These are phyloP conservation scores for Eupithecia centaureata DNA, from an alignment of 2,888 invertebrate species.

Conservation along the genomic window DNA sequence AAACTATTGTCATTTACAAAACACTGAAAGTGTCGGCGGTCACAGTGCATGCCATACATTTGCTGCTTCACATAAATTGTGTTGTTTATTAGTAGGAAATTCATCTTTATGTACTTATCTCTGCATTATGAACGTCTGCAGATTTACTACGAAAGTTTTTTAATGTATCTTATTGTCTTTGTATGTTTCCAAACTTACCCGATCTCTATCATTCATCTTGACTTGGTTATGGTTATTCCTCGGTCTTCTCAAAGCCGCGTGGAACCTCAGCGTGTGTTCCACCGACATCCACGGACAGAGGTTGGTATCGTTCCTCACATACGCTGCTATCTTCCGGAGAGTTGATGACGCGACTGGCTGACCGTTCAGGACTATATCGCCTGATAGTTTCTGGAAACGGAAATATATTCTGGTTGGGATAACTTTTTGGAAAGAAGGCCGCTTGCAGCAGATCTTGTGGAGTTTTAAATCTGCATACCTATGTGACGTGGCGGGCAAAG, in stretches of 20 bases:
- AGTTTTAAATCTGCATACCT: no score
- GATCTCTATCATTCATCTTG: conserved; percentile 89
- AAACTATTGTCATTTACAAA: no score
- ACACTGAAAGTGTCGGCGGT: no score
- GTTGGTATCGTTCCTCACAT: conserved; percentile 89
- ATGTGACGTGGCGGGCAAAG: no score
- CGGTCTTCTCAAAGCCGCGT: conserved; percentile 89
- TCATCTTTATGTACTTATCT: no score
- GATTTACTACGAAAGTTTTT: no score
- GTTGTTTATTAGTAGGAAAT: no score
- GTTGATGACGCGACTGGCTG: conserved; percentile 89
- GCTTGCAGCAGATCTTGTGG: no score
- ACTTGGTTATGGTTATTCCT: conserved; percentile 84
- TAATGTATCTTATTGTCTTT: neutral
- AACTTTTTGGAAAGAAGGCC: neutral
- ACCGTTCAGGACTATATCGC: conserved; percentile 94
- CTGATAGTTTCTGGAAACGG: conserved; percentile 81
- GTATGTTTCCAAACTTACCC: conserved; percentile 74
- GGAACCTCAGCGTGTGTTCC: conserved; percentile 94
- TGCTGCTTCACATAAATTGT: no score
- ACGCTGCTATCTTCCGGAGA: conserved; percentile 89
- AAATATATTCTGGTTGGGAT: neutral
- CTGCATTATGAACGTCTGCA: no score
- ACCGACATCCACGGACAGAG: conserved; percentile 95
- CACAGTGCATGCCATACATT: no score